These are phyloP conservation scores for Leptinotarsa lineolata DNA, from an alignment of 1,140 invertebrate genomes.

Conservation along the genomic window DNA sequence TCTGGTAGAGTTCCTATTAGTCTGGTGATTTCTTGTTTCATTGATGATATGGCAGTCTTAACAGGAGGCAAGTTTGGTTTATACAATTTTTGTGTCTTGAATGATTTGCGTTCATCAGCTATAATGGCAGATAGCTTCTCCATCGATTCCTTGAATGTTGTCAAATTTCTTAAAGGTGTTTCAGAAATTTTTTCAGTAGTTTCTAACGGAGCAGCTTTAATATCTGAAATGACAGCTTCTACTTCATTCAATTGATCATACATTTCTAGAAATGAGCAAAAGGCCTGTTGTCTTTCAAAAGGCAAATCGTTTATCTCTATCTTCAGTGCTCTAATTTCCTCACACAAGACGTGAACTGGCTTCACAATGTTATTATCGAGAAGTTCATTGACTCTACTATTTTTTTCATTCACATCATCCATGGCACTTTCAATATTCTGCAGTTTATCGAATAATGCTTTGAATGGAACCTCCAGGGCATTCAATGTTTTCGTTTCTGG, in stretches of 20 bases:
- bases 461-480: not conserved
- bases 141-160: slow-evolving; percentile 25
- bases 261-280: slow-evolving; percentile 33
- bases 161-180: not conserved
- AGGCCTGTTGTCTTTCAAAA: slow-evolving; percentile 33
- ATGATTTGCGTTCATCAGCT: slow-evolving; percentile 15
- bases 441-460: slow-evolving; percentile 14
- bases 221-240: not conserved
- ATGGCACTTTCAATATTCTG: not conserved
- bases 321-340: slow-evolving; percentile 31
- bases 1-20: slow-evolving; percentile 8
- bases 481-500: not conserved
- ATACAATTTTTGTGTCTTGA: slow-evolving; percentile 22
- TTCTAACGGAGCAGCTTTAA: slow-evolving; percentile 12
- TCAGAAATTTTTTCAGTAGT: slow-evolving; percentile 6
- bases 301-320: slow-evolving; percentile 29
- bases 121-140: slow-evolving; percentile 29
- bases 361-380: slow-evolving; percentile 5
- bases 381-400: not conserved
- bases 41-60: slow-evolving; percentile 14
- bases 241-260: slow-evolving; percentile 18
- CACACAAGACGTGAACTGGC: slow-evolving; percentile 19
- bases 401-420: not conserved
- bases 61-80: slow-evolving; percentile 26
- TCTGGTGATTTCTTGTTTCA: slow-evolving; percentile 36